A percentile compares a stretch with the other conserved stretches of the same genome.
phyloP scores from a whole-genome alignment of 2,888 invertebrate species.

The Apodemia mormo region DNA sequence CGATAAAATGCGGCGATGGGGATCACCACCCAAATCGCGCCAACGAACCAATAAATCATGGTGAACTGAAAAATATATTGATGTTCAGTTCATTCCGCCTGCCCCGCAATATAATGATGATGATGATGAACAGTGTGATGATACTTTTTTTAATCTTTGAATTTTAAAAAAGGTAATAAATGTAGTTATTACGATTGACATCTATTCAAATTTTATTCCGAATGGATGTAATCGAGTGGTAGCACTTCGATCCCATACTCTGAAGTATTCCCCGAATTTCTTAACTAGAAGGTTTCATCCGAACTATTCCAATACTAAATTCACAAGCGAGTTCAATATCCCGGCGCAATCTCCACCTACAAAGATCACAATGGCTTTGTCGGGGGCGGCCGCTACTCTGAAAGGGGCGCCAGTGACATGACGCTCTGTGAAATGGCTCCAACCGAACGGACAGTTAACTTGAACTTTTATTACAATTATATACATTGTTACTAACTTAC shows the following conservation, averaged over 20 bases:
- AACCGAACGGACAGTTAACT: background rate
- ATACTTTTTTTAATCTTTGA: no score
- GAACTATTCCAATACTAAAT: slow-evolving; percentile 9
- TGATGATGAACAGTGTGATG: no score
- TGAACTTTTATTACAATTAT: background rate
- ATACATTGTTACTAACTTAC: background rate
- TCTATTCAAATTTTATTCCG: background rate
- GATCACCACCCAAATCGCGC: no score
- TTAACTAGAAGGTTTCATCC: slow-evolving; percentile 2
- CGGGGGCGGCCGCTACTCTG: background rate
- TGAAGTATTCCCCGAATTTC: background rate
- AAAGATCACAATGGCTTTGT: slow-evolving; percentile 29
- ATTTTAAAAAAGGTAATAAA: no score
- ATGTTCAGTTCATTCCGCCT: no score
- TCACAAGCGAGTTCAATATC: slow-evolving; percentile 6
- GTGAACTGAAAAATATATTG: no score
- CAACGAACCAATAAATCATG: no score
- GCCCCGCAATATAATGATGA: no score
- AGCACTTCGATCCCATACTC: background rate
- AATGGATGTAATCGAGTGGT: no score
- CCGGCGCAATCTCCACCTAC: slow-evolving; percentile 23
- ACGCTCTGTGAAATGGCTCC: background rate
- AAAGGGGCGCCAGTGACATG: background rate
- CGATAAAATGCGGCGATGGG: no score
- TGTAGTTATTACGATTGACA: background rate